Conservation (phyloP, 2,888 invertebrate species). For the Scaptomyza parva region DNA sequence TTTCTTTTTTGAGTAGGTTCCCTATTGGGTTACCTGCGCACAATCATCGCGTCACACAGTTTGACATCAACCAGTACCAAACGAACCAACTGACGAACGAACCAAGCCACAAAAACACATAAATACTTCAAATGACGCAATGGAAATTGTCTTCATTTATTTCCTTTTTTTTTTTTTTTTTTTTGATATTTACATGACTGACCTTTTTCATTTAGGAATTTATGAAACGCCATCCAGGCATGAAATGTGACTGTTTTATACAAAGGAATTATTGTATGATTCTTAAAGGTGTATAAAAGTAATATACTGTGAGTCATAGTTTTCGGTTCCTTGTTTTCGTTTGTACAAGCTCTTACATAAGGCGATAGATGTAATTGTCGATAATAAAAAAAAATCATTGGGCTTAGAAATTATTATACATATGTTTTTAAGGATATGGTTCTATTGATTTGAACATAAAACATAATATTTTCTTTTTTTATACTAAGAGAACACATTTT, state of each 20-base stretch:
- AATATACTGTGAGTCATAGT: neutral
- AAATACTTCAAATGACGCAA: constrained; percentile 3
- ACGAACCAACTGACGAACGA: neutral
- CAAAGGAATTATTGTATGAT: neutral
- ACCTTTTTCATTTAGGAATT: neutral
- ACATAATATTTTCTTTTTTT: no score
- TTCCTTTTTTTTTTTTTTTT: no score
- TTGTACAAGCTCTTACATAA: no score
- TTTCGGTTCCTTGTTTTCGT: no score
- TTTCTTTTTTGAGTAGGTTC: neutral
- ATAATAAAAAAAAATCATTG: no score
- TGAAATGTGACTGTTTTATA: neutral
- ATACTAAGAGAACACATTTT: no score
- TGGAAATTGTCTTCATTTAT: neutral
- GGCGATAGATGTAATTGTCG: no score
- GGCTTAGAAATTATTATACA: no score
- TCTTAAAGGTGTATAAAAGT: neutral
- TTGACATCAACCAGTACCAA: no score
- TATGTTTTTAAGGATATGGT: no score
- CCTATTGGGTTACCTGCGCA: constrained; percentile 35
- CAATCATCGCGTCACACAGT: neutral
- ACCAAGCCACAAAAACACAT: neutral
- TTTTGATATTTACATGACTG: neutral
- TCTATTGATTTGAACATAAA: no score
- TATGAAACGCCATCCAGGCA: neutral